A percentile compares a stretch with the other conserved stretches of the same genome.
Conservation (phyloP, 2,797 vertebrate genomes). For the Falco biarmicus region DNA sequence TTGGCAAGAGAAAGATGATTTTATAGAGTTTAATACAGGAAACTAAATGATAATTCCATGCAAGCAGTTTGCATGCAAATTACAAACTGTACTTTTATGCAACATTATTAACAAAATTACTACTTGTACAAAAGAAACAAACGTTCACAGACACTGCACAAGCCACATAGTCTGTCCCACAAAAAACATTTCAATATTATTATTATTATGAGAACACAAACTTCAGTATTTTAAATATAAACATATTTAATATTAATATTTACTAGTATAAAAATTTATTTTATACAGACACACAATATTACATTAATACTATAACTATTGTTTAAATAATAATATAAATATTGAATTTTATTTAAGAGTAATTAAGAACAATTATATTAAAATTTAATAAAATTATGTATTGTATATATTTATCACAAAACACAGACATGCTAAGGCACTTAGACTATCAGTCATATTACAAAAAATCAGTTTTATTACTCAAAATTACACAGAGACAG, state of each 20-base stretch:
- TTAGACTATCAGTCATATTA: neutral
- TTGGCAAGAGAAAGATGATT: slow-evolving; percentile 84
- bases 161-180: neutral
- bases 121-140: neutral
- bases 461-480: neutral
- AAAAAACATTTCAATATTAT: neutral
- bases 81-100: neutral
- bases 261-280: too few species aligned
- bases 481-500: neutral
- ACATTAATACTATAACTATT: too few species aligned
- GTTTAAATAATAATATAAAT: too few species aligned
- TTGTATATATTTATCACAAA: neutral
- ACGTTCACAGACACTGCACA: neutral
- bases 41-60: slow-evolving; percentile 33
- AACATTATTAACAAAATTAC: neutral
- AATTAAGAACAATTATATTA: too few species aligned
- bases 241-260: neutral
- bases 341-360: too few species aligned
- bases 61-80: neutral
- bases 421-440: neutral
- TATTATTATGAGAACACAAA: neutral
- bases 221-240: neutral
- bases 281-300: too few species aligned
- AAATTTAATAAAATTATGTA: too few species aligned
- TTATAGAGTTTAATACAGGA: slow-evolving; percentile 79